Evolutionary conservation across 2,888 invertebrate species (phyloP).

Genomic region (Alloplasta piceator): DNA sequence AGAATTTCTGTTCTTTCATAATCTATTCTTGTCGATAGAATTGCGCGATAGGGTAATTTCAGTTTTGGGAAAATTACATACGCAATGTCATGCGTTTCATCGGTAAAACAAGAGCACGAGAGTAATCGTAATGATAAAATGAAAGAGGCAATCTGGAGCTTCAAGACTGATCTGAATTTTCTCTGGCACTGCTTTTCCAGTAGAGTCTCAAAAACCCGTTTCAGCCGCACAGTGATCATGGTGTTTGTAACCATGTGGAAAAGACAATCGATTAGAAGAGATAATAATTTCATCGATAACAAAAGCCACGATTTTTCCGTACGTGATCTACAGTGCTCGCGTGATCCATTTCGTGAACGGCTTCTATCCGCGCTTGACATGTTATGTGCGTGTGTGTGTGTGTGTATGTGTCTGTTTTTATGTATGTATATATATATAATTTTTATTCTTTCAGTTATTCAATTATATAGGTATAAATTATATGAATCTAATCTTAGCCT

Average conservation of each 20-base stretch:
- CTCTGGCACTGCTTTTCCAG: slow-evolving; percentile 2
- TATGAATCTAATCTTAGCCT: slow-evolving; percentile 77
- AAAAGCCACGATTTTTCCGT: slow-evolving; percentile 67
- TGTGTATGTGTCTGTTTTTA: slow-evolving; percentile 43
- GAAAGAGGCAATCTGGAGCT: neutral
- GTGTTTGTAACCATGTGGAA: slow-evolving; percentile 30
- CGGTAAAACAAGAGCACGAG: slow-evolving; percentile 6
- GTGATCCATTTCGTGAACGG: slow-evolving; percentile 68
- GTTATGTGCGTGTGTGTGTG: slow-evolving; percentile 43
- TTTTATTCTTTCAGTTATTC: slow-evolving; percentile 55
- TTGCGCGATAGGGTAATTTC: slow-evolving; percentile 12
- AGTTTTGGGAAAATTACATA: neutral
- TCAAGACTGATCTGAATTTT: slow-evolving; percentile 9
- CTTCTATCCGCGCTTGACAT: slow-evolving; percentile 65
- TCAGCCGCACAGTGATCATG: neutral
- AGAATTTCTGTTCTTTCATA: slow-evolving; percentile 8
- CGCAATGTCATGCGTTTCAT: too few species aligned
- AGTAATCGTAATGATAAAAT: neutral
- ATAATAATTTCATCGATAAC: slow-evolving; percentile 58
- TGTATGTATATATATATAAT: slow-evolving; percentile 65
- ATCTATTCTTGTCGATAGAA: slow-evolving; percentile 30
- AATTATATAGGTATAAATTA: slow-evolving; percentile 78
- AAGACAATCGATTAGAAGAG: slow-evolving; percentile 42
- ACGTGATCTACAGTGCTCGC: slow-evolving; percentile 74
- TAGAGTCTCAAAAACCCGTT: neutral